Base-by-base conservation (phyloP, 2,113 vertebrate species). In the Anarrhichthys ocellatus region DNA sequence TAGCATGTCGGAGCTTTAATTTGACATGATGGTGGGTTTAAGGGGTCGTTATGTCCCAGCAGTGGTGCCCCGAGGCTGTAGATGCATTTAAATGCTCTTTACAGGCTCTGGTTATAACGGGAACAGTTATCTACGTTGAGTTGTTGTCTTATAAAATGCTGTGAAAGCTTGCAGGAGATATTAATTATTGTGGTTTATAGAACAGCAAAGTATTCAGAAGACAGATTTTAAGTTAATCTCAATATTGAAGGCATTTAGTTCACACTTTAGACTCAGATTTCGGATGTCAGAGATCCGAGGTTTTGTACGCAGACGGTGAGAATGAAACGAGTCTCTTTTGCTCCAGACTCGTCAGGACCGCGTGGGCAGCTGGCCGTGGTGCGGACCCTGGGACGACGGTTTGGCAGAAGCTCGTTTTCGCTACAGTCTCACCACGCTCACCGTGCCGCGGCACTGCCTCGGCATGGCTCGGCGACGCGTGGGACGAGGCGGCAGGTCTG, bases 341-440 rank as follows among this genome's bases (percentile, higher is more conserved):
- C 38, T 89, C 67, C 92, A 99, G 98, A 95, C 97, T 93, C 97
- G 94, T 91, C 97, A 96, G 96, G 97, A 98, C 90, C 96, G 96
- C 85, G 95, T 96, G 93, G 96, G 96, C 38, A 95, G 94, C 89
- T 99, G 98, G 98, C 97, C 97, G 0, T 99, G 98, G 98, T 96
- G 92, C 82, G 95, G 94, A 82, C 96, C 96, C 84, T 92, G 95
- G 69, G 96, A 98, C 7, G 96, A 96, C 86, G 96, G 96, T 42
- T 84, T 96, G 87, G 96, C 96, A 82, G 96, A 97, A 63, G 94
- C 96, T 36, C 97, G 96, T 65, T 98, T 97, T 72, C 96, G 97
- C 95, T 99, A 98, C 95, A 98, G 97, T 94, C 97, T 99, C 92
- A 98, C 98, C 73, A 97, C 98, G 61, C 96, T 99, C 87, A 97